A percentile compares a stretch with the other conserved stretches of the same genome.
Evolutionary conservation across 2,113 vertebrate genomes (phyloP).

Genomic region (Bufo gargarizans): DNA sequence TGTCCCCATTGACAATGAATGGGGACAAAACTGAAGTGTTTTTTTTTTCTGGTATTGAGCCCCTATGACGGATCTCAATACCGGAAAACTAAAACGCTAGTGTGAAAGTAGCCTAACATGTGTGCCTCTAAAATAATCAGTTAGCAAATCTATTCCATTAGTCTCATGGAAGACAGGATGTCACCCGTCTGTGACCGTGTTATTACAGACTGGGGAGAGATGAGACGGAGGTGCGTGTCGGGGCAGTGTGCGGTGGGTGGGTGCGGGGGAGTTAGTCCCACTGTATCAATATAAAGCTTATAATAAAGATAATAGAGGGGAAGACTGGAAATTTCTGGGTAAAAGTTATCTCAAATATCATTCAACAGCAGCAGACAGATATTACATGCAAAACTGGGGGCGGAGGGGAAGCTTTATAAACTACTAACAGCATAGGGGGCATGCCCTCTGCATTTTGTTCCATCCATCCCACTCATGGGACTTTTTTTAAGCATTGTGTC

Average conservation of each 20-base stretch:
- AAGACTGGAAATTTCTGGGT: background rate
- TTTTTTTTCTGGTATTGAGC: too few relatives aligned
- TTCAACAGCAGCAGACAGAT: background rate
- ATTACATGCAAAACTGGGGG: background rate
- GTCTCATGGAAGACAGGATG: background rate
- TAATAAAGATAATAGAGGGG: background rate
- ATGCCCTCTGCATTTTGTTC: background rate
- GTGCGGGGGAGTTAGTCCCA: background rate
- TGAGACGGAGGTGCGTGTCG: background rate
- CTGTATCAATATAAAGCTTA: background rate
- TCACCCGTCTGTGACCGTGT: conserved; percentile 18
- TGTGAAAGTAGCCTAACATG: too few relatives aligned
- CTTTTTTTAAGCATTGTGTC: background rate
- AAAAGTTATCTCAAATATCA: too few relatives aligned
- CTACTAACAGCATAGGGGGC: background rate
- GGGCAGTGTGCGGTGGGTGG: background rate
- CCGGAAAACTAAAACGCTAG: too few relatives aligned
- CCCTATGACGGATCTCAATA: too few relatives aligned
- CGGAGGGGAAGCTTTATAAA: background rate
- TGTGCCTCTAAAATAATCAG: too few relatives aligned
- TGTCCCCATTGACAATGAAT: too few relatives aligned
- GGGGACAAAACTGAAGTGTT: too few relatives aligned
- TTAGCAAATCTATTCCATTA: too few relatives aligned
- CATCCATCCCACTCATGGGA: background rate
- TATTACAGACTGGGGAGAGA: conserved; percentile 1